Percentiles rank a stretch among this genome's conserved stretches.
These are phyloP conservation scores for Aphidius colemani DNA, from an alignment of 2,888 invertebrate species.

Conservation along the genomic window DNA sequence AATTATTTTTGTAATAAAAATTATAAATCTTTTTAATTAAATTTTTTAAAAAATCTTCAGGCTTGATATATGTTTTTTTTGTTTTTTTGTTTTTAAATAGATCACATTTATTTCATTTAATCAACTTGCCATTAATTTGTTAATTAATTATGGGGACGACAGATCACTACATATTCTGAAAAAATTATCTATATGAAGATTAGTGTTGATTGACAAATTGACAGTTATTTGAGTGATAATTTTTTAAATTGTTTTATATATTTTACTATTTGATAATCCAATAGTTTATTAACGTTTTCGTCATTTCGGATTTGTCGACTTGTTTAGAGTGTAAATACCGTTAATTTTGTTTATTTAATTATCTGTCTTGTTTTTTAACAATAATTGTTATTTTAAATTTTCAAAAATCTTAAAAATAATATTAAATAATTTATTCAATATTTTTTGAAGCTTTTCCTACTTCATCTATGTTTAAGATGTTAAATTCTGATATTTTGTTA, in stretches of 20 bases:
- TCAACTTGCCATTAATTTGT: not conserved
- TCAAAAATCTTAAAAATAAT: not conserved
- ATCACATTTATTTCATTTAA: not conserved
- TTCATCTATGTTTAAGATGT: conserved; percentile 73
- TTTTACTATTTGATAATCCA: too few species aligned
- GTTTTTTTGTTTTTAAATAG: not conserved
- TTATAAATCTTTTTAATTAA: not conserved
- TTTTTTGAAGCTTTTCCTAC: conserved; percentile 45
- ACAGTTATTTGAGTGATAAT: too few species aligned
- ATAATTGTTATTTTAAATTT: not conserved
- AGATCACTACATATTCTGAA: not conserved
- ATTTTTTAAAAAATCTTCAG: not conserved
- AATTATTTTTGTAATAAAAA: not conserved
- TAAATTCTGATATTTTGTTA: conserved; percentile 73
- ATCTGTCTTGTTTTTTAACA: not conserved
- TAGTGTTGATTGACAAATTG: too few species aligned
- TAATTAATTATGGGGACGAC: not conserved
- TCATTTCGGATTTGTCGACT: too few species aligned
- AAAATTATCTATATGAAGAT: not conserved
- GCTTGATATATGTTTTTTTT: not conserved
- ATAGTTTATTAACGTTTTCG: too few species aligned
- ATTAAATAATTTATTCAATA: conserved; percentile 11
- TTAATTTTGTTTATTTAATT: conserved; percentile 8
- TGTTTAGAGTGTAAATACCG: not conserved
- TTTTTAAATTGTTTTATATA: too few species aligned